Base-by-base conservation (phyloP, 2,888 invertebrate species). In the Ellobium chinense region DNA sequence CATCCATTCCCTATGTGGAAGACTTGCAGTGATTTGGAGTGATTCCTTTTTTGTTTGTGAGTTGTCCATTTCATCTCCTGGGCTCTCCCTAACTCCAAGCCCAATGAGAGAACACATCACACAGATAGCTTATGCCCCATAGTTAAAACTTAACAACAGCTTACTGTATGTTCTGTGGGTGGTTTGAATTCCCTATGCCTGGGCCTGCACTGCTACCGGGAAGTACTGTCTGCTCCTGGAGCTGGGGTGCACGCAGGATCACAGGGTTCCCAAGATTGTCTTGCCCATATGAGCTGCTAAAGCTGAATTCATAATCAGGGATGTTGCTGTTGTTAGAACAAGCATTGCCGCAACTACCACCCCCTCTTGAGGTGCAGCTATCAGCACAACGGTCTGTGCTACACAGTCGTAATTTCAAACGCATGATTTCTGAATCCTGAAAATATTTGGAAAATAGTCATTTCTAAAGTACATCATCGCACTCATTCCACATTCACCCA, bases 371-470 rank as follows among this genome's bases (percentile, higher is more conserved):
- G n/a, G n/a, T n/a, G n/a, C n/a, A n/a, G n/a, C n/a, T 46, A 18
- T 18, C 7, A 46, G 46, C 46, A 31, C 27, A 4, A 4, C 14
- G 66, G 12, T 80, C 80, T 5, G 74, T 72, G 27, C 62, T 80
- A 21, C 80, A 80, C 34, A 80, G 68, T 21, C 74, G 31, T 34
- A 80, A 29, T 56, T 80, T 80, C 39, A 80, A 31, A 0, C 80
- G 65, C 80, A 80, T 80, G 9, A 80, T 68, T 58, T 80, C 80
- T 12, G 73, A 65, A 36, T 80, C 80, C 80, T 80, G 66, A 4
- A 74, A 18, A 46, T n/a, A n/a, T n/a, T n/a, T n/a, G n/a, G n/a
- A n/a, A n/a, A n/a, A n/a, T n/a, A n/a, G n/a, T n/a, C n/a, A n/a
- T n/a, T n/a, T n/a, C n/a, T n/a, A n/a, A n/a, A n/a, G n/a, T n/a